These are phyloP conservation scores for Phrynosoma blainvillii DNA, from an alignment of 2,113 vertebrate genomes.

Conservation along the genomic window DNA sequence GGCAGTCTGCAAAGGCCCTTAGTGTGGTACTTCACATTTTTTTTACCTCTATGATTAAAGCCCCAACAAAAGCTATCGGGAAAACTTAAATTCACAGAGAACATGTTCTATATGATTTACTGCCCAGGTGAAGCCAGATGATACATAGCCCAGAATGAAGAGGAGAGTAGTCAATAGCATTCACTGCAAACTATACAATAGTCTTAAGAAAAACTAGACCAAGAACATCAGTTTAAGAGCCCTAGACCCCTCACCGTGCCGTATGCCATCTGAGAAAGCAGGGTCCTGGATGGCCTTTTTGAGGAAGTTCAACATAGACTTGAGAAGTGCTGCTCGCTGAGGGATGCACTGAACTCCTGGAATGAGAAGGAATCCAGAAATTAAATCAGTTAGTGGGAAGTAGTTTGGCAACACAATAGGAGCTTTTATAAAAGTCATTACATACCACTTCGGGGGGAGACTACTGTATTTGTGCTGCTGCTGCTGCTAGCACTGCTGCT, in stretches of 20 bases:
- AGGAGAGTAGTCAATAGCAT: too few species aligned
- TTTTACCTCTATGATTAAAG: too few species aligned
- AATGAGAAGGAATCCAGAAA: neutral
- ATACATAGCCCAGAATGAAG: too few species aligned
- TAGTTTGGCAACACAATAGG: too few species aligned
- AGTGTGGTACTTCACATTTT: neutral
- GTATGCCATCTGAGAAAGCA: conserved; percentile 95
- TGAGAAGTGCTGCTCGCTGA: conserved; percentile 92
- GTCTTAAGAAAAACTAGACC: too few species aligned
- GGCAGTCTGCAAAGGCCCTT: too few species aligned
- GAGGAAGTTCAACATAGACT: conserved; percentile 97
- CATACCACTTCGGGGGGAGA: conserved; percentile 85
- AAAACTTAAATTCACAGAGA: too few species aligned
- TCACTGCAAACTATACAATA: too few species aligned
- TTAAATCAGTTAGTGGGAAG: neutral
- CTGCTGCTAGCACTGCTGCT: conserved; percentile 72
- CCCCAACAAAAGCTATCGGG: too few species aligned
- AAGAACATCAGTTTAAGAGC: neutral
- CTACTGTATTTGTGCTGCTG: conserved; percentile 65
- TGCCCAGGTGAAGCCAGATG: too few species aligned
- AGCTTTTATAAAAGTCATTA: neutral
- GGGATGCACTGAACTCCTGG: conserved; percentile 96
- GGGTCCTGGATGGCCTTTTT: conserved; percentile 98
- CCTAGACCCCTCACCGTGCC: conserved; percentile 82
- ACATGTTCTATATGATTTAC: too few species aligned